These are phyloP conservation scores for Conger conger DNA, from an alignment of 2,113 vertebrate species.

Conservation along the genomic window DNA sequence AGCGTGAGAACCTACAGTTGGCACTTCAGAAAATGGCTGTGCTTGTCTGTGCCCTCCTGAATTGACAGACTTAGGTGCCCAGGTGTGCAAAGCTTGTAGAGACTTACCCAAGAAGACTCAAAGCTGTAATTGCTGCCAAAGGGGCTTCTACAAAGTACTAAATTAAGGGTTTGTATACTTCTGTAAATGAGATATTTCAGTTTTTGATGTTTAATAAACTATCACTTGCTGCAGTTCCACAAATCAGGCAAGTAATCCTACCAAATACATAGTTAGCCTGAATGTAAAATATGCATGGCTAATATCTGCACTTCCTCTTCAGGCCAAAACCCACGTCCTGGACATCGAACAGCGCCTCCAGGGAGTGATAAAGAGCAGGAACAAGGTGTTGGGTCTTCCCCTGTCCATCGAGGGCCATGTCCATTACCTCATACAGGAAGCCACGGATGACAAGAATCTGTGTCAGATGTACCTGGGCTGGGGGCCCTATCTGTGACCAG, in stretches of 20 bases:
- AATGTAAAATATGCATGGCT: background rate
- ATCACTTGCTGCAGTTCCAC: background rate
- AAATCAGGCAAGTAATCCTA: background rate
- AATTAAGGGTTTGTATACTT: too few species aligned
- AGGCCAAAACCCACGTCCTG: constrained; percentile 97
- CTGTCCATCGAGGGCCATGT: constrained; percentile 96
- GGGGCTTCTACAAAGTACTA: too few species aligned
- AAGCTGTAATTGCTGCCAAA: too few species aligned
- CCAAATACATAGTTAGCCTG: too few species aligned
- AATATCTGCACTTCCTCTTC: constrained; percentile 31
- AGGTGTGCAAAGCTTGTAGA: too few species aligned
- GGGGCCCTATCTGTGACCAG: constrained; percentile 87
- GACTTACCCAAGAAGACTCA: too few species aligned
- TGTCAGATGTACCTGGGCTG: constrained; percentile 98
- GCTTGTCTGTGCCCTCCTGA: too few species aligned
- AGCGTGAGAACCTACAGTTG: too few species aligned
- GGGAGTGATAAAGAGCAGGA: constrained; percentile 93
- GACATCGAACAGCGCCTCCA: constrained; percentile 94
- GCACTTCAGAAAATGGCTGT: too few species aligned
- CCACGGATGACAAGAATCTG: constrained; percentile 88
- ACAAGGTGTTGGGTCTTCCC: constrained; percentile 91
- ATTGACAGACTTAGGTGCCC: too few species aligned
- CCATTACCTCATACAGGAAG: constrained; percentile 96
- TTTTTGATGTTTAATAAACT: too few species aligned
- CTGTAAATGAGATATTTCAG: too few species aligned